These are phyloP conservation scores for Cryptotis parvus DNA, from an alignment of 2,113 vertebrate genomes.

Conservation along the genomic window DNA sequence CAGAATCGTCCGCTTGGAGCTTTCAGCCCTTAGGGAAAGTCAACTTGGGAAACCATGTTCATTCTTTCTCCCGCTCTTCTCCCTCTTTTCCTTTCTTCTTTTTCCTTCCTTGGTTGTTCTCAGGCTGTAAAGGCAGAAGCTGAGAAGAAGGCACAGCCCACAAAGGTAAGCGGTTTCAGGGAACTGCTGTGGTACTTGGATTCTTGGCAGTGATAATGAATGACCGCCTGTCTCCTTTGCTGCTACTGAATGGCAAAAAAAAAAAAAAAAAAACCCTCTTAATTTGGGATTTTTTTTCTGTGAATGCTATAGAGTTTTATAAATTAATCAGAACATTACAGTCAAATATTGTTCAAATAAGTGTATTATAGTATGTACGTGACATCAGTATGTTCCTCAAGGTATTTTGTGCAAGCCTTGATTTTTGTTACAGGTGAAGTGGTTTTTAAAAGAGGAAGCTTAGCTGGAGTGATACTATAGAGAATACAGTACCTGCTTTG, in stretches of 20 bases:
- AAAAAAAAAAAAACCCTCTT: neutral
- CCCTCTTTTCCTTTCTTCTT: neutral
- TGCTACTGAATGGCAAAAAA: neutral
- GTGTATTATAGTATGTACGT: neutral
- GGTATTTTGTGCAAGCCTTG: slow-evolving; percentile 32
- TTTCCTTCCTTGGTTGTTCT: neutral
- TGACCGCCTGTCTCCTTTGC: no score
- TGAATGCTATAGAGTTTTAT: no score
- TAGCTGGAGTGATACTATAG: no score
- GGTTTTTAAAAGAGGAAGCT: no score
- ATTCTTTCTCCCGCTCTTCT: neutral
- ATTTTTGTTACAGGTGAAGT: neutral
- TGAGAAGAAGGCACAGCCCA: slow-evolving; percentile 73
- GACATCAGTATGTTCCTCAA: slow-evolving; percentile 17
- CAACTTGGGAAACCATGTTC: slow-evolving; percentile 5
- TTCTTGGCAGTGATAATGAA: slow-evolving; percentile 6
- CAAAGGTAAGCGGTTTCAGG: slow-evolving; percentile 78
- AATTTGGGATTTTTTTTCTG: no score
- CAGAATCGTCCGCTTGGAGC: slow-evolving; percentile 8
- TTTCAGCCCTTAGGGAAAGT: slow-evolving; percentile 49
- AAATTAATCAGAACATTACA: no score
- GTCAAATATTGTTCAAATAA: slow-evolving; percentile 12
- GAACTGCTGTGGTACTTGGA: neutral
- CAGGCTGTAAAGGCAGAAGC: slow-evolving; percentile 77
- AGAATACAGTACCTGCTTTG: no score